Evolutionary conservation across 1,140 invertebrate genomes (phyloP), one percentile per base, ranked within the genome.

Genomic region (Eumaeus atala): DNA sequence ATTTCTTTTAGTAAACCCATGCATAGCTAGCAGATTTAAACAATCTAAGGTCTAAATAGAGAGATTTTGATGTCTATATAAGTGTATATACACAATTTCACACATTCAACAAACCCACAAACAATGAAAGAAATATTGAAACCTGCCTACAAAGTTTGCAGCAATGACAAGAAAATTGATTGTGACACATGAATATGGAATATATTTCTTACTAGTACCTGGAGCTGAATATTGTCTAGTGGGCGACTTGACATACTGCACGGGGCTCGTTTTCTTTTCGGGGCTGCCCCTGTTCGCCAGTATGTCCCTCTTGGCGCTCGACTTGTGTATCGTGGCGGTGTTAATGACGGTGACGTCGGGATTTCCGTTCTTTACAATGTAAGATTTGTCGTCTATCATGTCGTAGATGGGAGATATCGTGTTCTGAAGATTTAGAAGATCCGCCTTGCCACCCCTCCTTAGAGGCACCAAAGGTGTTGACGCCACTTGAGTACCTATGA

Each of bases 391-490:
- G 10, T 77, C 74, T 0, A 71, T 11, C 57, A 70, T 66, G 21
- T 80, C 78, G 61, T 77, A 86, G 36, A 86, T 86, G 0, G 83
- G 83, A 6, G 83, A 86, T 66, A 86, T 80, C 0, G 79, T 80
- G 48, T 59, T 77, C 56, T 84, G 73, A 17, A 83, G 47, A 53
- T 79, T 70, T 34, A 81, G 47, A 0, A 84, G 56, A 8, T 84
- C 76, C 34, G 67, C 72, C 54, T 80, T 75, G 3, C 64, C 9
- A 0, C 64, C 66, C 14, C 67, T 74, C 9, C 64, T 64, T 35
- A 75, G 38, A 9, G 65, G n/a, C 48, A 62, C 61, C 14, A 86
- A 54, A 0, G 83, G 83, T 47, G 83, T 86, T 12, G 83, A 86
- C 7, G 80, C 74, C 42, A 81, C 64, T 61, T 79, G 72, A 48